A percentile compares a stretch with the other conserved stretches of the same genome.
phyloP scores from a whole-genome alignment of 2,797 vertebrate genomes.

The Pipistrellus nathusii region DNA sequence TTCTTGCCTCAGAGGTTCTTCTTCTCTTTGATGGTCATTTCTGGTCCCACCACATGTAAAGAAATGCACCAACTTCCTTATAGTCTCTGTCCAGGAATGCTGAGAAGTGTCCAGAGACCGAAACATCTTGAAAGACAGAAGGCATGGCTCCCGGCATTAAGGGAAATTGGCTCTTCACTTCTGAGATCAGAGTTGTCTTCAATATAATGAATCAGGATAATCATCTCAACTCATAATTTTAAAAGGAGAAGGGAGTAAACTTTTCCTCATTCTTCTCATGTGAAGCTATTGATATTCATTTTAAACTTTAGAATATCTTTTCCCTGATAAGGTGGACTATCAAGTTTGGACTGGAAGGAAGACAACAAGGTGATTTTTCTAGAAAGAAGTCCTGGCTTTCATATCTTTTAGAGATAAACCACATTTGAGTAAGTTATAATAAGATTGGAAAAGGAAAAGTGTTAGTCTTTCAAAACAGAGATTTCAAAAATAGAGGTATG shows the following conservation, averaged over 20 bases:
- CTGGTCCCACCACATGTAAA: not conserved
- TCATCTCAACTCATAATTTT: not conserved
- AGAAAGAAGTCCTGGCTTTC: not conserved
- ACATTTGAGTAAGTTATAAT: not conserved
- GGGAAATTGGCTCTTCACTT: not conserved
- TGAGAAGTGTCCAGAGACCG: not conserved
- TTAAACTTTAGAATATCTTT: not conserved
- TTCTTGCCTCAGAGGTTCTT: slow-evolving; percentile 25
- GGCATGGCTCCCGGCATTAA: not conserved
- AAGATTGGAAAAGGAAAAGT: not conserved
- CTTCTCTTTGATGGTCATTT: not conserved
- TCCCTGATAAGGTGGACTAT: not conserved
- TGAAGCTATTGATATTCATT: not conserved
- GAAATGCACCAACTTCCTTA: not conserved
- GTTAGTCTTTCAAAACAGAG: not conserved
- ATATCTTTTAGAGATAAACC: not conserved
- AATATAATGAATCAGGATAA: not conserved
- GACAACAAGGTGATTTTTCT: slow-evolving; percentile 7
- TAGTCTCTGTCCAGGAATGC: not conserved
- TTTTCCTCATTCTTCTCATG: slow-evolving; percentile 19
- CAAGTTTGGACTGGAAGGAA: slow-evolving; percentile 16
- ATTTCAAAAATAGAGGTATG: not conserved
- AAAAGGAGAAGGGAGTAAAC: not conserved
- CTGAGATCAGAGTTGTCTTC: not conserved
- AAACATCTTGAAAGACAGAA: not conserved